A percentile compares a stretch with the other conserved stretches of the same genome.
Evolutionary conservation across 1,140 invertebrate genomes (phyloP).

Genomic region (Drosophila pseudoobscura): DNA sequence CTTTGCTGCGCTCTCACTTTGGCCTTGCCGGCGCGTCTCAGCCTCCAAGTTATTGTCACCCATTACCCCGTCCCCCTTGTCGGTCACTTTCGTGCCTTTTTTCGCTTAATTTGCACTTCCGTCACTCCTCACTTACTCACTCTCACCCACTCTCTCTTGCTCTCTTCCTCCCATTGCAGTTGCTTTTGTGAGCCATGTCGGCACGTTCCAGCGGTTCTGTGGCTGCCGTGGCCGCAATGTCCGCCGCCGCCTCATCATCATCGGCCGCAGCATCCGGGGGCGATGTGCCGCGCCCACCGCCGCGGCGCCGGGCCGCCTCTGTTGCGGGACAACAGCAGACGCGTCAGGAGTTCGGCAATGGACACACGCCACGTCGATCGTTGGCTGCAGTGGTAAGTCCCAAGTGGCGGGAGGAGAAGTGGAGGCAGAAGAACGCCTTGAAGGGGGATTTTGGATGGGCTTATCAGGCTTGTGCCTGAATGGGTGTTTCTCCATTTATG

Average conservation of each 20-base stretch:
- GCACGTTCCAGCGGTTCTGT: constrained; percentile 60
- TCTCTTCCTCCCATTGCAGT: constrained; percentile 28
- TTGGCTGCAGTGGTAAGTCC: constrained; percentile 71
- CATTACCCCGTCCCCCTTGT: constrained; percentile 32
- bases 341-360: constrained; percentile 62
- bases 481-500: constrained; percentile 43
- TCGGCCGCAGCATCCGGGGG: constrained; percentile 44
- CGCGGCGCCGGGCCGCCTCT: constrained; percentile 73
- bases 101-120: constrained; percentile 68
- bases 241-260: constrained; percentile 31
- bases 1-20: constrained; percentile 32
- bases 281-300: constrained; percentile 73
- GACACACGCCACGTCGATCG: constrained; percentile 75
- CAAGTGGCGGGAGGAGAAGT: not conserved
- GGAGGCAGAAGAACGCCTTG: not conserved
- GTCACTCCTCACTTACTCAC: constrained; percentile 32
- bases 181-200: constrained; percentile 52
- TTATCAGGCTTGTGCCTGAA: constrained; percentile 37
- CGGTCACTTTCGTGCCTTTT: constrained; percentile 45
- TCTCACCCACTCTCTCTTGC: constrained; percentile 10
- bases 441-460: constrained; percentile 14
- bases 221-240: constrained; percentile 12
- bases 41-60: constrained; percentile 10
- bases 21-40: constrained; percentile 43
- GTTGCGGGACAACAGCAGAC: constrained; percentile 74